Percentiles rank a stretch among this genome's conserved stretches.
These are phyloP conservation scores for Spinus olivaceus DNA, from an alignment of 2,797 vertebrate genomes.

Conservation along the genomic window DNA sequence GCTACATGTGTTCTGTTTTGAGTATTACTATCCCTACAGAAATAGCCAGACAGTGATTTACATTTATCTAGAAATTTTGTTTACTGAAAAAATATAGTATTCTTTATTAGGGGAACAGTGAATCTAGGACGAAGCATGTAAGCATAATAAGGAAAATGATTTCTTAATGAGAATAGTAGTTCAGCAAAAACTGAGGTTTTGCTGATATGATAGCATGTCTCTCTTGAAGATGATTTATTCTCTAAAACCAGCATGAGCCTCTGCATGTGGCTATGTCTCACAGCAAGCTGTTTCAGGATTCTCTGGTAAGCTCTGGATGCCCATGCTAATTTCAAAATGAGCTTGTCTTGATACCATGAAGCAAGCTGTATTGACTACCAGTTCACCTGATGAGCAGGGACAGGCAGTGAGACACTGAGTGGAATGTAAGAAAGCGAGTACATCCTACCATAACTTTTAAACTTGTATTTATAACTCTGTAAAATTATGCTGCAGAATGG, in stretches of 20 bases:
- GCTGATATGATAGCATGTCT: constrained; percentile 22
- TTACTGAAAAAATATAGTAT: background rate
- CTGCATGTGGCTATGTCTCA: constrained; percentile 48
- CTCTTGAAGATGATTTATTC: constrained; percentile 51
- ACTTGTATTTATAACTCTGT: background rate
- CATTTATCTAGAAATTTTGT: background rate
- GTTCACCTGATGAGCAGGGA: background rate
- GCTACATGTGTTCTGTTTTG: background rate
- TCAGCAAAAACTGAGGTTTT: constrained; percentile 23
- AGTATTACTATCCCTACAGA: background rate
- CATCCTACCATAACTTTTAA: background rate
- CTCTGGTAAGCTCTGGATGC: constrained; percentile 33
- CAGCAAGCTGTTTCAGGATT: constrained; percentile 53
- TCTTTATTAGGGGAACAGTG: background rate
- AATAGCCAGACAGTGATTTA: background rate
- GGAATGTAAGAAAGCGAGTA: background rate
- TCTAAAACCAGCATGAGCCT: constrained; percentile 54
- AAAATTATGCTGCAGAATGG: background rate
- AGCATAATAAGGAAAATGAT: background rate
- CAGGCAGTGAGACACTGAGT: background rate
- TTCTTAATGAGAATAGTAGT: constrained; percentile 27
- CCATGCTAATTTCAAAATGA: constrained; percentile 49
- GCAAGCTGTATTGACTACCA: constrained; percentile 36
- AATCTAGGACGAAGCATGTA: background rate
- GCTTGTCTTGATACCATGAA: constrained; percentile 47